Percentiles rank a stretch among this genome's conserved stretches.
Evolutionary conservation across 2,113 vertebrate species (phyloP).

Genomic region (Rutilus rutilus): DNA sequence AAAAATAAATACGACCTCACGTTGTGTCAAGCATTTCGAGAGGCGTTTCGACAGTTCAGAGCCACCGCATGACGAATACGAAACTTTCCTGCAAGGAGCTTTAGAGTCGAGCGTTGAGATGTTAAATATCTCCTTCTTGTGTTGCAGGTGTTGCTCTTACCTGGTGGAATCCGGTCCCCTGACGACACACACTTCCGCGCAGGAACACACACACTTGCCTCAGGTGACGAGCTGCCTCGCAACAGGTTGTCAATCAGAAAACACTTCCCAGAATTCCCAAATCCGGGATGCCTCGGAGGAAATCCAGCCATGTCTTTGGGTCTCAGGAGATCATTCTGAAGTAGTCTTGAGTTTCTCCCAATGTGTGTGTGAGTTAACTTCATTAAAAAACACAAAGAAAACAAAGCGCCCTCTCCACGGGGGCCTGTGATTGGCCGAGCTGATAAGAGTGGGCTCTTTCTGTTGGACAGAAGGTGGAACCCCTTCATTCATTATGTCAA

Average conservation of each 20-base stretch:
- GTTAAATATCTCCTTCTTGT: too few species aligned
- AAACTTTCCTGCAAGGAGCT: too few species aligned
- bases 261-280: constrained; percentile 87
- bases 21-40: too few species aligned
- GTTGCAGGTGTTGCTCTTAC: constrained; percentile 16
- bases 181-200: constrained; percentile 55
- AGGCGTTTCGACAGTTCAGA: too few species aligned
- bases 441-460: constrained; percentile 77
- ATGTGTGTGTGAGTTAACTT: constrained; percentile 72
- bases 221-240: constrained; percentile 49
- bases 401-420: constrained; percentile 55
- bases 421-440: constrained; percentile 69
- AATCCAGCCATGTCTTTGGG: constrained; percentile 72
- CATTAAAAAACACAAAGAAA: constrained; percentile 76
- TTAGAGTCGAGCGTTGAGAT: too few species aligned
- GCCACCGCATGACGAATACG: too few species aligned
- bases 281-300: constrained; percentile 75
- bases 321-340: constrained; percentile 26
- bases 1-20: too few species aligned
- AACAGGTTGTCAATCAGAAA: constrained; percentile 95
- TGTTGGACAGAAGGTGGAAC: constrained; percentile 90
- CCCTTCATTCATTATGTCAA: constrained; percentile 89
- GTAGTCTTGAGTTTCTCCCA: constrained; percentile 54
- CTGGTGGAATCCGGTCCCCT: constrained; percentile 34
- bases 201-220: constrained; percentile 63